Evolutionary conservation across 2,797 vertebrate species (phyloP).

Genomic region (Macropus fuliginosus): DNA sequence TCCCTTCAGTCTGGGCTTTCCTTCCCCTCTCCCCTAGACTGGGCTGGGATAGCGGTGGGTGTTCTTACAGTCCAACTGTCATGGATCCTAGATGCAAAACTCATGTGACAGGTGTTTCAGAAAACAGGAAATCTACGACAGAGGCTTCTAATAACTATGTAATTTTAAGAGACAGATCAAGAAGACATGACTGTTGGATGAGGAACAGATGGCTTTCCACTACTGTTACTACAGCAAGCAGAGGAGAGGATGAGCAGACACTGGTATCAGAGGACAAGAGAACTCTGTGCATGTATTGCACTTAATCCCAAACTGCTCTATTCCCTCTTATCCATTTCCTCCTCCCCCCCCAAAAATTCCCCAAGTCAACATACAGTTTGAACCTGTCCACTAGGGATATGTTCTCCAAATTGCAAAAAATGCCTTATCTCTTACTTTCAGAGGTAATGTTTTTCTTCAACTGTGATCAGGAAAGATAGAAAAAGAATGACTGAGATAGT

Average conservation of each 20-base stretch:
- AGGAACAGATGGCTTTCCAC: slow-evolving; percentile 82
- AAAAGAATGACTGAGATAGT: background rate
- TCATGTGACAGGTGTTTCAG: slow-evolving; percentile 83
- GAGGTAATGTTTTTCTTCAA: slow-evolving; percentile 6
- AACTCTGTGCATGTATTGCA: background rate
- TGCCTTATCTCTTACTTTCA: background rate
- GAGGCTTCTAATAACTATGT: slow-evolving; percentile 82
- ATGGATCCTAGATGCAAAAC: slow-evolving; percentile 82
- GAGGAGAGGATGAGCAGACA: background rate
- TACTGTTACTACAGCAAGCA: background rate
- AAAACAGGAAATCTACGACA: slow-evolving; percentile 83
- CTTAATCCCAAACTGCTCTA: background rate
- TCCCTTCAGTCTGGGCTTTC: slow-evolving; percentile 59
- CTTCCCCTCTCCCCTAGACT: slow-evolving; percentile 58
- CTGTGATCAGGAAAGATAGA: background rate
- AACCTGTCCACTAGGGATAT: background rate
- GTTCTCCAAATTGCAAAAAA: background rate
- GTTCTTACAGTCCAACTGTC: slow-evolving; percentile 72
- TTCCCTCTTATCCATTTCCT: background rate
- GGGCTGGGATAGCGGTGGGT: slow-evolving; percentile 69
- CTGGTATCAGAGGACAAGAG: background rate
- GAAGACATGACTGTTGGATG: slow-evolving; percentile 81
- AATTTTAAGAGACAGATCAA: slow-evolving; percentile 85
- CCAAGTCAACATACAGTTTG: background rate
- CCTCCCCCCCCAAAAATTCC: background rate